Base-by-base conservation (phyloP, 2,113 vertebrate species). In the Nycticryphes semicollaris region DNA sequence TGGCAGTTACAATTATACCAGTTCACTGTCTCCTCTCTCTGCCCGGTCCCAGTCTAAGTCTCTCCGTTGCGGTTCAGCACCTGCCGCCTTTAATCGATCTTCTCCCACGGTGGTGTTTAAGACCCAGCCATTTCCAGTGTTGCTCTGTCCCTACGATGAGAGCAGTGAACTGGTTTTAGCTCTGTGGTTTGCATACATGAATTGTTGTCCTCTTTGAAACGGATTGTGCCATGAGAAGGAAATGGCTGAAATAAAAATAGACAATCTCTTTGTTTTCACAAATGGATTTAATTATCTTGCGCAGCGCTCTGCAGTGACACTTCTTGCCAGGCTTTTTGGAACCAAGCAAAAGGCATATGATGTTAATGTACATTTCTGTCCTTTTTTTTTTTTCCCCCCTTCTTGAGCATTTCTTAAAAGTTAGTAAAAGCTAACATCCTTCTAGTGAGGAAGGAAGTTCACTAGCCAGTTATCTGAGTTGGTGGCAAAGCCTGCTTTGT, bases 191-290 rank as follows among this genome's bases (percentile, higher is more conserved):
- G 90, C 86, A 90, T 78, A 45, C 94, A 84, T 54, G 80, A 90
- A 92, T 93, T 81, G 83, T 83, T 76, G 80, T 95, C 48, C 35
- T 89, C 73, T 93, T 77, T 89, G 85, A 86, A 89, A 89, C 84
- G 83, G 66, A 53, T 94, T 92, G 76, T 84, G 45, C 77, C 83
- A 84, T 21, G 43, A 93, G 73, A 90, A 95, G 92, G 86, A 96
- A 96, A 68, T 59, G 74, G 39, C 86, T 92, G 80, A 50, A 94
- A 90, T 86, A 94, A 94, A 96, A 97, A 96, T 95, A 96, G 87
- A 41, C 48, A 14, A 27, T 88, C 50, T 81, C 86, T 94, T 93
- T 96, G 92, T 97, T 93, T 95, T 79, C 89, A 79, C 80, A 96
- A 92, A 94, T 89, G 92, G 86, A 69, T 95, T 91, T 79, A 84